Percentiles rank a stretch among this genome's conserved stretches.
Conservation (phyloP, 2,113 vertebrate genomes). For the Psittacara wagleri region DNA sequence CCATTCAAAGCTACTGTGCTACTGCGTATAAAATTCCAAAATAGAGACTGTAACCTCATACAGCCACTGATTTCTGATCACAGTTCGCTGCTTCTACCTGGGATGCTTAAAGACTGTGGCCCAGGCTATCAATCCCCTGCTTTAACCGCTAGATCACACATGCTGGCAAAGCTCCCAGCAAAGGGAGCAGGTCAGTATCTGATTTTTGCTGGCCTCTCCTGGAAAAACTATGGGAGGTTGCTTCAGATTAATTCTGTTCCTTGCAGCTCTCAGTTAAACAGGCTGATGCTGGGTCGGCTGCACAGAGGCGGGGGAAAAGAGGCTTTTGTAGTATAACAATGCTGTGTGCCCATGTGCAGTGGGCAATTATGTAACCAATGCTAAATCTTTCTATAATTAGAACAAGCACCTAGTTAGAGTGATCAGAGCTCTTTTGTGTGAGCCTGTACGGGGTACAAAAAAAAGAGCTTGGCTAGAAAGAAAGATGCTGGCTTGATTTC, state of each 20-base stretch:
- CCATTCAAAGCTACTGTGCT: neutral
- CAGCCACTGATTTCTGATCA: neutral
- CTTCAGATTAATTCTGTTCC: slow-evolving; percentile 14
- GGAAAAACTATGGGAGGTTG: neutral
- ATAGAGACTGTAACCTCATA: neutral
- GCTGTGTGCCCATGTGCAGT: slow-evolving; percentile 40
- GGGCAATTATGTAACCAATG: slow-evolving; percentile 73
- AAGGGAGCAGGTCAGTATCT: neutral
- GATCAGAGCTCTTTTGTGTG: slow-evolving; percentile 72
- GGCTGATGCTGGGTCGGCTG: neutral
- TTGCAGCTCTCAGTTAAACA: slow-evolving; percentile 33
- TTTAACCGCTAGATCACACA: neutral
- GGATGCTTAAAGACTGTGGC: neutral
- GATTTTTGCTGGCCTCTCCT: slow-evolving; percentile 3
- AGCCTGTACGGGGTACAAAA: neutral
- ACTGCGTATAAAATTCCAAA: neutral
- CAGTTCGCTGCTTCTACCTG: neutral
- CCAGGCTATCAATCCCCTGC: neutral
- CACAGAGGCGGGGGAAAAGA: neutral
- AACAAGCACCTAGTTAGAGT: slow-evolving; percentile 57
- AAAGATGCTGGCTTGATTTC: slow-evolving; percentile 51
- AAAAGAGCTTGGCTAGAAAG: slow-evolving; percentile 59
- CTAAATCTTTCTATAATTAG: slow-evolving; percentile 78
- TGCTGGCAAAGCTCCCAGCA: neutral
- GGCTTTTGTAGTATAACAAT: slow-evolving; percentile 64